Evolutionary conservation across 2,113 vertebrate genomes (phyloP).

Genomic region (Columba janthina): DNA sequence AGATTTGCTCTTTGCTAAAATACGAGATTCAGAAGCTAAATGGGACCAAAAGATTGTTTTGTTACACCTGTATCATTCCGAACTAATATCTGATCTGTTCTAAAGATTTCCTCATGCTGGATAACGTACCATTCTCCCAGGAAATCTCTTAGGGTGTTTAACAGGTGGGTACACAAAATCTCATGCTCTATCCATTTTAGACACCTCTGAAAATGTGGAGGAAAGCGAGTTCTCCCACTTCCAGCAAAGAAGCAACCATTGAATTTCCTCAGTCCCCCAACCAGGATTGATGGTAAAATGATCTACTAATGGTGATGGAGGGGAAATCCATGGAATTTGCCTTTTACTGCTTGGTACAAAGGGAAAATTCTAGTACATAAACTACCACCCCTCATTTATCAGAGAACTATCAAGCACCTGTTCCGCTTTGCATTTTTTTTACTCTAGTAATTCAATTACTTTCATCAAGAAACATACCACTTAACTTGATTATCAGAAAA

Average conservation of each 20-base stretch:
- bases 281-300: background rate
- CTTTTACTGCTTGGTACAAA: background rate
- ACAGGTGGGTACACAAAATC: accelerated
- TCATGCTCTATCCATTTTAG: background rate
- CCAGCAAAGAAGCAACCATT: background rate
- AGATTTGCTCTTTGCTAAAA: background rate
- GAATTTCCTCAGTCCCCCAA: background rate
- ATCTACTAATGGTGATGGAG: background rate
- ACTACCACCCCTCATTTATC: background rate
- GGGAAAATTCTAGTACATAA: no score
- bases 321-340: background rate
- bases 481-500: background rate
- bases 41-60: background rate
- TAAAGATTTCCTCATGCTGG: background rate
- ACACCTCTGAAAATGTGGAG: background rate
- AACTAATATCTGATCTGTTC: background rate
- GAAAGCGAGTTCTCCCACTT: background rate
- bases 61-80: no score
- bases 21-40: background rate
- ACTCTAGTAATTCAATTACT: background rate
- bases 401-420: background rate
- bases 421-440: background rate
- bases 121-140: background rate
- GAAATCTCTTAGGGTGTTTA: background rate
- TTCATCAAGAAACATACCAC: background rate